A percentile compares a stretch with the other conserved stretches of the same genome.
Evolutionary conservation across 2,888 invertebrate species (phyloP).

Genomic region (Pasiphila rectangulata): DNA sequence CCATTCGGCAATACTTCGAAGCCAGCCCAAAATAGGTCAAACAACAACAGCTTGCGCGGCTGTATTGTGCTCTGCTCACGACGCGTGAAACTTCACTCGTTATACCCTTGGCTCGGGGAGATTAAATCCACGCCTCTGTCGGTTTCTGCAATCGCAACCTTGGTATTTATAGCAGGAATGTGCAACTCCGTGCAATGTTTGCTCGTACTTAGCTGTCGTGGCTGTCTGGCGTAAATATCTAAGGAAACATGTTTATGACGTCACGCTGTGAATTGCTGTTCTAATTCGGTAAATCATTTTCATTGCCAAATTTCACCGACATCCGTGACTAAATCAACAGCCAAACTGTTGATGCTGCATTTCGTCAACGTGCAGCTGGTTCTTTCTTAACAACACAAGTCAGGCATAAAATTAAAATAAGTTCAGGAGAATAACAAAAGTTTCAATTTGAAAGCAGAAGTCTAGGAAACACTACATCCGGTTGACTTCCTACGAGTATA

Average conservation of each 20-base stretch:
- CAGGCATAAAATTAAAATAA: neutral
- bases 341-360: neutral
- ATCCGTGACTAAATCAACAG: neutral
- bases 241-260: conserved; percentile 4
- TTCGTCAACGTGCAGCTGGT: neutral
- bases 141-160: conserved; percentile 45
- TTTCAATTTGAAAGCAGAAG: no score
- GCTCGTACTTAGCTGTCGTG: conserved; percentile 12
- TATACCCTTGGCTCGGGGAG: conserved; percentile 53
- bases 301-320: conserved; percentile 2
- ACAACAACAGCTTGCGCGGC: conserved; percentile 21
- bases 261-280: conserved; percentile 2
- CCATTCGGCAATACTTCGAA: conserved; percentile 5
- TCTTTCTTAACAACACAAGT: neutral
- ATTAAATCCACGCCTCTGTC: conserved; percentile 44
- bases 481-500: no score
- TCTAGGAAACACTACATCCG: no score
- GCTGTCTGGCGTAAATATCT: conserved; percentile 7
- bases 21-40: conserved; percentile 19
- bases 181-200: conserved; percentile 14
- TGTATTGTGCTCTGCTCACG: conserved; percentile 21
- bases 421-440: no score
- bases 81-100: conserved; percentile 40
- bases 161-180: conserved; percentile 34
- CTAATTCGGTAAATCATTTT: conserved; percentile 1